Percentiles rank a stretch among this genome's conserved stretches.
Evolutionary conservation across 2,888 invertebrate species (phyloP).

Genomic region (Caenorhabditis macrosperma): DNA sequence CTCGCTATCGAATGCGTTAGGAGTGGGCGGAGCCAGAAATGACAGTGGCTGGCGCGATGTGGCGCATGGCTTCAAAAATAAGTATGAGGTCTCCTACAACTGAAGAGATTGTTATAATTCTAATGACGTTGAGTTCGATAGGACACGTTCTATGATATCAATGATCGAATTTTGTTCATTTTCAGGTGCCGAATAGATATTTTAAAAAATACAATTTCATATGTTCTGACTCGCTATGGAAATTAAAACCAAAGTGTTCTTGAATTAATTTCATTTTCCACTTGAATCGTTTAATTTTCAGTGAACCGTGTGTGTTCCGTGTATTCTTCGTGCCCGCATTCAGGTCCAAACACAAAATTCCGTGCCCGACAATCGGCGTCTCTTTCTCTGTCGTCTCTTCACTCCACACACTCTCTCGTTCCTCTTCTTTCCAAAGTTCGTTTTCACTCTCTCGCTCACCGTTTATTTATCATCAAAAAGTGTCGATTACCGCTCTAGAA

Average conservation of each 20-base stretch:
- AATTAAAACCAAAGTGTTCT: no score
- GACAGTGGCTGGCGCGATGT: no score
- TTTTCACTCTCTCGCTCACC: slow-evolving; percentile 12
- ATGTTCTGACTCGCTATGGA: no score
- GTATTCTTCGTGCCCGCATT: not conserved
- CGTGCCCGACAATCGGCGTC: slow-evolving; percentile 37
- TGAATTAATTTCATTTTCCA: no score
- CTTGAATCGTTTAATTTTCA: not conserved
- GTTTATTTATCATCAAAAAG: slow-evolving; percentile 50
- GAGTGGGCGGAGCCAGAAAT: slow-evolving; percentile 25
- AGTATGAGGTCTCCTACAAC: no score
- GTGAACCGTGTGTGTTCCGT: no score
- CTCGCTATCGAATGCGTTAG: not conserved
- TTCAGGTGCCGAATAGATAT: no score
- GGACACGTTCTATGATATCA: no score
- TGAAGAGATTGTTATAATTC: no score
- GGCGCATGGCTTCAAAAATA: no score
- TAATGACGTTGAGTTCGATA: not conserved
- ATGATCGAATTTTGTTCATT: no score
- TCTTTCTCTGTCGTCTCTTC: slow-evolving; percentile 13
- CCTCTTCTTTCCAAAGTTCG: slow-evolving; percentile 8
- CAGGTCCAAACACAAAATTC: slow-evolving; percentile 39
- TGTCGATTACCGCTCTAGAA: slow-evolving; percentile 44
- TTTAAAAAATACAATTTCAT: no score
- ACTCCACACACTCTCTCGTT: not conserved